Percentiles rank a stretch among this genome's conserved stretches.
Conservation (phyloP, 2,113 vertebrate species). For the Camelus dromedarius region DNA sequence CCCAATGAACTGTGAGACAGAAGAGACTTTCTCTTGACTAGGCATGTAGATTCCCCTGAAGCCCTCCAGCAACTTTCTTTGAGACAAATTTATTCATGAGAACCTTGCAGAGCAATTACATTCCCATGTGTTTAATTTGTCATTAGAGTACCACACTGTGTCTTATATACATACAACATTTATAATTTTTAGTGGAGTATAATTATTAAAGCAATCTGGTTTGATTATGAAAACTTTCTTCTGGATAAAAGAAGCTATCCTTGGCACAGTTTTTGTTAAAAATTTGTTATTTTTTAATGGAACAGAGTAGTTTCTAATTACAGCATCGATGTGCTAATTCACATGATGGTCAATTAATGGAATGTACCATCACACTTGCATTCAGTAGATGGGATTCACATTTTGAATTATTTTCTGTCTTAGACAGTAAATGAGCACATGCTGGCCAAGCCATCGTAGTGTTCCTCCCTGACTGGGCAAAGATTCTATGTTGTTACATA, state of each 20-base stretch:
- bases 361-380: not conserved
- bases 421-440: not conserved
- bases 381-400: not conserved
- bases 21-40: not conserved
- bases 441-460: not conserved
- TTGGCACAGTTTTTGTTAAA: conserved; percentile 66
- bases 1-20: not conserved
- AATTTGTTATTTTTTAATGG: conserved; percentile 29
- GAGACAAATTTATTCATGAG: conserved; percentile 13
- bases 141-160: not conserved
- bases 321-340: not conserved
- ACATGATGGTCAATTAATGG: not conserved
- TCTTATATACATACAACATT: not conserved
- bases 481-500: not conserved
- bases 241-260: conserved; percentile 37
- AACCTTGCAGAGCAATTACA: not conserved
- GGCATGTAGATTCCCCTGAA: not conserved
- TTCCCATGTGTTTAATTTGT: not conserved
- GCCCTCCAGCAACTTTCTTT: not conserved
- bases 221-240: conserved; percentile 51
- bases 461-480: not conserved
- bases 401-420: not conserved
- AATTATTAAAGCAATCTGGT: conserved; percentile 60
- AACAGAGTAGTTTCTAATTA: conserved; percentile 1
- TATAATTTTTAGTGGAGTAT: conserved; percentile 48